Evolutionary conservation across 1,140 invertebrate species (phyloP).

Genomic region (Pogonognathellus flavescens): DNA sequence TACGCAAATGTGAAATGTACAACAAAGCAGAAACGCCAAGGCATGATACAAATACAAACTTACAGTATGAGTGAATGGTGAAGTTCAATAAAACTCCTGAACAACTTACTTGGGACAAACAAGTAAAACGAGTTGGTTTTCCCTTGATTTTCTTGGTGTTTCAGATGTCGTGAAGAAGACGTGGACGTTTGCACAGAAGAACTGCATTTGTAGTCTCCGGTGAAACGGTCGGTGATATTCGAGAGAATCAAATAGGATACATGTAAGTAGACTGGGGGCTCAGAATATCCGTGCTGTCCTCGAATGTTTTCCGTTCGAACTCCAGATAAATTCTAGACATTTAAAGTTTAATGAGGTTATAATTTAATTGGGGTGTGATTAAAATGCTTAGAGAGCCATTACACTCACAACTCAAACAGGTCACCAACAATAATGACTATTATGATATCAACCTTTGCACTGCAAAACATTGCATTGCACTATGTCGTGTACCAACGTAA

Average conservation of each 20-base stretch:
- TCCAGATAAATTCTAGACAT: constrained; percentile 39
- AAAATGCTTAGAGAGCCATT: constrained; percentile 38
- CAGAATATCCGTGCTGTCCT: constrained; percentile 41
- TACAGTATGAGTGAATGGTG: neutral
- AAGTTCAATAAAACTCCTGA: constrained; percentile 41
- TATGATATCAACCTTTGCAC: constrained; percentile 21
- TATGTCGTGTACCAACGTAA: neutral
- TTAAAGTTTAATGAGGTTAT: constrained; percentile 36
- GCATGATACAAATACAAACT: too few species aligned
- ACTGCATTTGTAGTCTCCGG: constrained; percentile 37
- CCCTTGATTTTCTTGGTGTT: constrained; percentile 41
- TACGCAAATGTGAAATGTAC: neutral
- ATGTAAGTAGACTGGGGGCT: constrained; percentile 40
- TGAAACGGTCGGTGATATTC: constrained; percentile 42
- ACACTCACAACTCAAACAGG: constrained; percentile 1
- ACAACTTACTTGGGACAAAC: constrained; percentile 49
- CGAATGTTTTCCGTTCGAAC: constrained; percentile 43
- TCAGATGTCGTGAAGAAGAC: constrained; percentile 35
- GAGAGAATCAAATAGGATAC: constrained; percentile 40
- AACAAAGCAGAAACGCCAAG: too few species aligned
- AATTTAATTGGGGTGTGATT: constrained; percentile 35
- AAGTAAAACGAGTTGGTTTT: constrained; percentile 49
- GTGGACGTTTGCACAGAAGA: neutral
- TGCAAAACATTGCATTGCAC: neutral
- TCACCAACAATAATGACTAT: constrained; percentile 10